Evolutionary conservation across 2,888 invertebrate species (phyloP), one percentile per base, ranked within the genome.

Genomic region (Stenotaenia linearis): DNA sequence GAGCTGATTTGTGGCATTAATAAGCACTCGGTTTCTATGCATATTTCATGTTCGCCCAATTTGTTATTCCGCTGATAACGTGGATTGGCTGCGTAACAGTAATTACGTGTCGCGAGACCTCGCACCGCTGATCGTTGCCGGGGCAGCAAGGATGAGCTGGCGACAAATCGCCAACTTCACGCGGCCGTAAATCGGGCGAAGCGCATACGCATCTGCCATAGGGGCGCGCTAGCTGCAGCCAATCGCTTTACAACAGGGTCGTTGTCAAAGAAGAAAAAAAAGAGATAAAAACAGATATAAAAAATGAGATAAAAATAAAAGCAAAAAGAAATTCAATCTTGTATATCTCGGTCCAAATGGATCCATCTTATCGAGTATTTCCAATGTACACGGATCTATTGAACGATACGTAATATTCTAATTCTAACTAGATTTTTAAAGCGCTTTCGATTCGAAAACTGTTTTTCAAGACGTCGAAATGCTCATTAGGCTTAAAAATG

Each of bases 1-100:
- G 77, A 77, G 77, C 77, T 77, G 77, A 77, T 77, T 77, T 77
- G 77, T 77, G 77, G 77, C 77, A 77, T 77, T 77, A 77, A 77
- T 77, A 77, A 77, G 77, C 77, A 25, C 77, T 77, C 50, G 77
- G 77, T 50, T n/a, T 37, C 40, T 10, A 77, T 77, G 77, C 77
- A 77, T 77, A 77, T 77, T 77, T 77, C 77, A 77, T 77, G 77
- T 28, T 35, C 35, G 77, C 40, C 77, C 77, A 77, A 77, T 77
- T 77, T 77, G 77, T 77, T 77, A 77, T 77, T 77, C 77, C 18
- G 77, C 77, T 77, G 77, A 77, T 77, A 77, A 77, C 77, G 77
- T 45, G 77, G 77, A 77, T 77, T 77, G 77, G 77, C 77, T 77
- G 77, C 77, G 23, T 45, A 45, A 40, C 77, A n/a, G 45, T 77